Evolutionary conservation across 2,888 invertebrate species (phyloP).

Genomic region (Celastrina argiolus): DNA sequence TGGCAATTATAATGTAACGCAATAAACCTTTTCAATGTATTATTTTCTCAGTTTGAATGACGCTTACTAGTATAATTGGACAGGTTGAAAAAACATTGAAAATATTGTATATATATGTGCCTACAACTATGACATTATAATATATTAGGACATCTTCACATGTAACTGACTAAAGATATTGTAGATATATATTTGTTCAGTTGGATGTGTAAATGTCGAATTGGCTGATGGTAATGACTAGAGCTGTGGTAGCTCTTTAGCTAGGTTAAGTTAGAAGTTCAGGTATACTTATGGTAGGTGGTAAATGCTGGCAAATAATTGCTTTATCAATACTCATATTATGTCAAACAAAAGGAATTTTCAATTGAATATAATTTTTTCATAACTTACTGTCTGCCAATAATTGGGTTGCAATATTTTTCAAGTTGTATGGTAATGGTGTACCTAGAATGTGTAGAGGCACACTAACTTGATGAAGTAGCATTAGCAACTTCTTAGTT

Average conservation of each 20-base stretch:
- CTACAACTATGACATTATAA: constrained; percentile 27
- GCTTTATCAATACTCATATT: constrained; percentile 72
- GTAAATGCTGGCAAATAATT: constrained; percentile 66
- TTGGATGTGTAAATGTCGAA: constrained; percentile 24
- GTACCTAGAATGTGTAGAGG: background rate
- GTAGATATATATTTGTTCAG: constrained; percentile 34
- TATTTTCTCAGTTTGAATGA: constrained; percentile 51
- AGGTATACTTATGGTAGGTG: constrained; percentile 55
- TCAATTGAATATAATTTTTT: background rate
- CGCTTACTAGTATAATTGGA: constrained; percentile 62
- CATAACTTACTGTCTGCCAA: background rate
- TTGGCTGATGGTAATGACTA: constrained; percentile 25
- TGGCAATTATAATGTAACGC: constrained; percentile 16
- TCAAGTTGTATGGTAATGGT: background rate
- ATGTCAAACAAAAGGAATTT: constrained; percentile 28
- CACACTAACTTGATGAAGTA: background rate
- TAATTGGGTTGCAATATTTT: background rate
- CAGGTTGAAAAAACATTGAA: constrained; percentile 36
- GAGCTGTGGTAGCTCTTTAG: constrained; percentile 38
- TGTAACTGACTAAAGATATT: constrained; percentile 25
- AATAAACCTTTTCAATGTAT: constrained; percentile 42
- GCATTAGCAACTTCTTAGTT: background rate
- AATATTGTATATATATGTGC: constrained; percentile 41
- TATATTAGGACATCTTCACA: constrained; percentile 16
- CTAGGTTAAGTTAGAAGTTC: constrained; percentile 37